Evolutionary conservation across 1,140 invertebrate species (phyloP).

Genomic region (Drosophila eugracilis): DNA sequence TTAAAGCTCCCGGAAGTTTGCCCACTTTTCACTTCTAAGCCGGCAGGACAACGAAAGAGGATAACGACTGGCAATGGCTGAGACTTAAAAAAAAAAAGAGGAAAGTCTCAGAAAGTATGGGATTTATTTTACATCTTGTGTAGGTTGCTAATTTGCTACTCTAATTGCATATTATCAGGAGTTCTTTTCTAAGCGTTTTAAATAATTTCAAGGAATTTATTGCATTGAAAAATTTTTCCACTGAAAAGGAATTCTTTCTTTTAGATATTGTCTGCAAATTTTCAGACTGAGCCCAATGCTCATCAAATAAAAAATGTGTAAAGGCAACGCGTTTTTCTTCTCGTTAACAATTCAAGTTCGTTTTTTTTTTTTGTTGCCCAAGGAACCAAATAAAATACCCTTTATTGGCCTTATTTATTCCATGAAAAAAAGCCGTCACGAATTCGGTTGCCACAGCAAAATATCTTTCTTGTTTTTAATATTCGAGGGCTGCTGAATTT

Average conservation of each 20-base stretch:
- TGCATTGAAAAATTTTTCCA: no score
- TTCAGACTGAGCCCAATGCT: no score
- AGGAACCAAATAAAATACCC: constrained; percentile 1
- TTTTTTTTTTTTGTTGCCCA: background rate
- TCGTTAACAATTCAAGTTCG: background rate
- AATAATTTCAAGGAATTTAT: no score
- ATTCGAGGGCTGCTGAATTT: constrained; percentile 22
- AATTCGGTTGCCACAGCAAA: constrained; percentile 32
- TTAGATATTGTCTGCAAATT: background rate
- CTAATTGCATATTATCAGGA: background rate
- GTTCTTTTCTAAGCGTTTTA: background rate
- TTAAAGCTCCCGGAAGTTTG: constrained; percentile 9
- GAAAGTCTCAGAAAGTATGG: background rate
- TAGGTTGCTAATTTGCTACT: background rate
- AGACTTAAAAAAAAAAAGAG: constrained; percentile 7
- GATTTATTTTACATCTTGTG: background rate
- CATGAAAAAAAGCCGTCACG: constrained; percentile 6
- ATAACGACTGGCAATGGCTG: constrained; percentile 12
- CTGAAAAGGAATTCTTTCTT: no score
- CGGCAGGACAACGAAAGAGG: constrained; percentile 1
- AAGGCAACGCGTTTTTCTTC: no score
- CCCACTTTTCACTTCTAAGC: constrained; percentile 10
- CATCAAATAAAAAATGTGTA: background rate
- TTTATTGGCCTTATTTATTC: constrained; percentile 47
- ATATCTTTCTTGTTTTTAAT: constrained; percentile 20